Conservation (phyloP, 2,797 vertebrate species). For the Myotis pilosus region DNA sequence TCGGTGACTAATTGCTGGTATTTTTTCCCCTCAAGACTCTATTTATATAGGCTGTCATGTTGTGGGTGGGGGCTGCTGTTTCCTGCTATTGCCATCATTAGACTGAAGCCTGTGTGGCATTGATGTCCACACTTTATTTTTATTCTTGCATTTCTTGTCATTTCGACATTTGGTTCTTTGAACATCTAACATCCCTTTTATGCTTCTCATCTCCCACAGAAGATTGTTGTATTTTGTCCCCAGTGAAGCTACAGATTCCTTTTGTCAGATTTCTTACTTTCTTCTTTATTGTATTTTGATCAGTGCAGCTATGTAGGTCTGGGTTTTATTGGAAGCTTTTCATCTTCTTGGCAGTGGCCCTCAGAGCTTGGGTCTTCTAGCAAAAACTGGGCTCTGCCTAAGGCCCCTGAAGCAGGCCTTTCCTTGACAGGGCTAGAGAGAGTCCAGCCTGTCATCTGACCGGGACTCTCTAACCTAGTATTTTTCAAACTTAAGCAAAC, state of each 20-base stretch:
- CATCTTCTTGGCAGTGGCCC: conserved; percentile 74
- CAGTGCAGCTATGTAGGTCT: conserved; percentile 67
- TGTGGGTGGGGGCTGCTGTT: conserved; percentile 43
- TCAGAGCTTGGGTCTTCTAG: conserved; percentile 66
- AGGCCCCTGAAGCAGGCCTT: conserved; percentile 57
- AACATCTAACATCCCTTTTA: conserved; percentile 84
- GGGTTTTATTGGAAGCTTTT: conserved; percentile 79
- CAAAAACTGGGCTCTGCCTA: conserved; percentile 61
- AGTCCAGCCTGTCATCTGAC: neutral
- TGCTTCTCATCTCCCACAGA: conserved; percentile 78
- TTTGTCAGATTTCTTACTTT: conserved; percentile 82
- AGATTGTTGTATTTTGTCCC: conserved; percentile 85
- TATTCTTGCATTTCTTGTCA: conserved; percentile 77
- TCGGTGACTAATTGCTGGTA: conserved; percentile 82
- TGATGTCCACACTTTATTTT: conserved; percentile 81
- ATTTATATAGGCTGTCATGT: conserved; percentile 69
- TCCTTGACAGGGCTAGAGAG: conserved; percentile 36
- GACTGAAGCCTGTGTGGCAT: conserved; percentile 74
- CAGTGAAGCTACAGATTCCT: conserved; percentile 78
- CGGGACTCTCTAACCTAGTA: neutral
- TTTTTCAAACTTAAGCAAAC: neutral
- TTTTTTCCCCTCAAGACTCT: conserved; percentile 64
- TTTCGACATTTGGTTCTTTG: conserved; percentile 80
- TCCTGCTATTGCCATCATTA: conserved; percentile 38
- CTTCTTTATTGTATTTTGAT: conserved; percentile 81